A percentile compares a stretch with the other conserved stretches of the same genome.
Conservation (phyloP, 2,113 vertebrate genomes). For the Peromyscus leucopus region DNA sequence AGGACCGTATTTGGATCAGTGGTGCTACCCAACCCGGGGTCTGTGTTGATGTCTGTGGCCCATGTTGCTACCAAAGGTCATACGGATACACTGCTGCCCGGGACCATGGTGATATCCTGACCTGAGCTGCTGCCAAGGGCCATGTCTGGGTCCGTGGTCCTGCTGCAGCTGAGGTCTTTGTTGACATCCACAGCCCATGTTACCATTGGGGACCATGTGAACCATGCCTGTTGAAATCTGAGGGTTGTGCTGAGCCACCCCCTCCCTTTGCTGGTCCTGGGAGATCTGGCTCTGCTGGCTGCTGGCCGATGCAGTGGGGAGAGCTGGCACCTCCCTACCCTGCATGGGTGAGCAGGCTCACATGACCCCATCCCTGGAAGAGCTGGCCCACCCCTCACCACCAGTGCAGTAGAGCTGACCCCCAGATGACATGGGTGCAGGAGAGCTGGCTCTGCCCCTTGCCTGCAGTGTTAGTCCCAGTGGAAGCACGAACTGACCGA, state of each 20-base stretch:
- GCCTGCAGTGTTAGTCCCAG: background rate
- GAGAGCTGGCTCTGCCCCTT: background rate
- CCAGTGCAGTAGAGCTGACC: background rate
- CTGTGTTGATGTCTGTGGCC: too few relatives aligned
- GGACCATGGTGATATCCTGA: background rate
- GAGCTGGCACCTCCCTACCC: background rate
- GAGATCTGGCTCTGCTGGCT: background rate
- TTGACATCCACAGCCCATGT: background rate
- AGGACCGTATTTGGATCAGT: background rate
- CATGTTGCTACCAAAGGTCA: background rate
- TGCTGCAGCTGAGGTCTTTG: background rate
- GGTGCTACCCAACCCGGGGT: background rate
- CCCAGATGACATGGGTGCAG: background rate
- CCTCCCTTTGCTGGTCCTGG: background rate
- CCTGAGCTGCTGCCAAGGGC: background rate
- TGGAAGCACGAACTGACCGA: background rate
- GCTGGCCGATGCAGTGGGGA: background rate
- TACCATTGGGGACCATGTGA: background rate
- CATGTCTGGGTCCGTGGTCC: background rate
- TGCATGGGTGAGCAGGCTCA: too few relatives aligned
- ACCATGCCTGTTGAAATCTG: background rate
- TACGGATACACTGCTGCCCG: background rate
- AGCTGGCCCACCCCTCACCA: background rate
- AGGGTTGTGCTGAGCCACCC: background rate
- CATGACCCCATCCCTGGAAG: too few relatives aligned